These are phyloP conservation scores for Micrasema longulum DNA, from an alignment of 1,140 invertebrate species.

Conservation along the genomic window DNA sequence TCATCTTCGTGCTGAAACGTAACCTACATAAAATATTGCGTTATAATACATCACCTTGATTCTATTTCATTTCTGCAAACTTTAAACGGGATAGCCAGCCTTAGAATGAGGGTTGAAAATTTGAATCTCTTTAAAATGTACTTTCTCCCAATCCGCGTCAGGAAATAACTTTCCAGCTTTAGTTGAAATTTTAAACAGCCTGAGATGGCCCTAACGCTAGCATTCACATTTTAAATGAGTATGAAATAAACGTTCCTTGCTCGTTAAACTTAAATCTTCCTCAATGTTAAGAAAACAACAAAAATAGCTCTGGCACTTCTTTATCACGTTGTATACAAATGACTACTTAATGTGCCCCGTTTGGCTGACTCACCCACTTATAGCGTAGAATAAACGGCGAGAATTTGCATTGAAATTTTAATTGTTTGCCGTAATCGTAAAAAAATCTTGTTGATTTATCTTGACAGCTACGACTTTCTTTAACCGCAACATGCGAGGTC, in stretches of 20 bases:
- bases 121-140: no score
- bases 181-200: not conserved
- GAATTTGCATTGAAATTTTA: conserved; percentile 47
- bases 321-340: conserved; percentile 41
- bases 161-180: not conserved
- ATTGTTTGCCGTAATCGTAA: conserved; percentile 42
- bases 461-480: conserved; percentile 18
- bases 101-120: no score
- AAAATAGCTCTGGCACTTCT: conserved; percentile 30
- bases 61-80: no score
- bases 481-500: conserved; percentile 23
- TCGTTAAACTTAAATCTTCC: conserved; percentile 22
- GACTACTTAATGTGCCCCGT: conserved; percentile 31
- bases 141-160: conserved; percentile 2
- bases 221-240: conserved; percentile 9
- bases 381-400: conserved; percentile 24
- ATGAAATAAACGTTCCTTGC: conserved; percentile 19
- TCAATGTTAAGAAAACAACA: conserved; percentile 7
- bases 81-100: no score
- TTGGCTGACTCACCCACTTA: conserved; percentile 33
- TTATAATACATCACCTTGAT: not conserved
- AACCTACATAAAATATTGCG: not conserved
- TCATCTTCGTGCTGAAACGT: not conserved
- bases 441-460: conserved; percentile 37
- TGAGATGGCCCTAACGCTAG: not conserved